These are phyloP conservation scores for Ormia ochracea DNA, from an alignment of 2,888 invertebrate genomes.

Conservation along the genomic window DNA sequence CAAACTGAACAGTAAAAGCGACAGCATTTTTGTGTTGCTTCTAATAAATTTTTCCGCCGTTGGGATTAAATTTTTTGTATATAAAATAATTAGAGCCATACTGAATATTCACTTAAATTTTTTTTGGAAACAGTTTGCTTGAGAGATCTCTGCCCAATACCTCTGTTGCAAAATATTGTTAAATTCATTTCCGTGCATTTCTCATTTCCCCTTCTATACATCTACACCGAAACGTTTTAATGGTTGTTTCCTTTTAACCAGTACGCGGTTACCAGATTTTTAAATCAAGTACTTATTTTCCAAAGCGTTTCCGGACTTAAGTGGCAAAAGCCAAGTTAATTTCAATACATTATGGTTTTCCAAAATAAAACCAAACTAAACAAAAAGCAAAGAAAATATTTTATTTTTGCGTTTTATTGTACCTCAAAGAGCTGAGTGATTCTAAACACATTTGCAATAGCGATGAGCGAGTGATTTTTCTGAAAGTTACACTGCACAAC, in stretches of 20 bases:
- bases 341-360: constrained; percentile 25
- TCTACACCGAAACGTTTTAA: constrained; percentile 7
- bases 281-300: constrained; percentile 33
- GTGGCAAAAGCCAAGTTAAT: constrained; percentile 40
- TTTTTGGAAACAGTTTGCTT: too few species aligned
- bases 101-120: too few species aligned
- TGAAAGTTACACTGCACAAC: background rate
- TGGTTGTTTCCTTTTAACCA: constrained; percentile 36
- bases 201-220: background rate
- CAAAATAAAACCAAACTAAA: background rate
- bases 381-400: background rate
- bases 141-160: too few species aligned
- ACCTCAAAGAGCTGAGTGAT: constrained; percentile 6
- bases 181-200: constrained; percentile 9
- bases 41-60: too few species aligned
- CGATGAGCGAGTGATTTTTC: constrained; percentile 16
- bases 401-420: background rate
- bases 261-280: constrained; percentile 46
- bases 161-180: too few species aligned
- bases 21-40: too few species aligned
- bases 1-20: too few species aligned
- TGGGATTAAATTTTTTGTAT: too few species aligned
- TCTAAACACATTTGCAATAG: constrained; percentile 1
- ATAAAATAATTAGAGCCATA: too few species aligned
- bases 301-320: constrained; percentile 34